Percentiles rank a stretch among this genome's conserved stretches.
These are phyloP conservation scores for Drosophila hawaiiensis DNA, from an alignment of 2,888 invertebrate species.

Conservation along the genomic window DNA sequence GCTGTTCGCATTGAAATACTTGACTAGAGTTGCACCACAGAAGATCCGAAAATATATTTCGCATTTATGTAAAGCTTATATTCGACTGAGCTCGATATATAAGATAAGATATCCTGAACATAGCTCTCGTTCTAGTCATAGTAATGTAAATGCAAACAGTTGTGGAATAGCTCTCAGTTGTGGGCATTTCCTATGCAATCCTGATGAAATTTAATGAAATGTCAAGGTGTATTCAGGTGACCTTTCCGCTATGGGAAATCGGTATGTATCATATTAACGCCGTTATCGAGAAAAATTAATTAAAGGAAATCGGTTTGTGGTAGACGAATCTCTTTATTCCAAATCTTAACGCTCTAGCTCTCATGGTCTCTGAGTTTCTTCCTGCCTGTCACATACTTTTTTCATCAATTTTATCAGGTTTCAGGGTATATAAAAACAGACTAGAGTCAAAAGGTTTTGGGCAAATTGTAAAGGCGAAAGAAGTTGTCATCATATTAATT, in stretches of 20 bases:
- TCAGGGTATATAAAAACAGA: background rate
- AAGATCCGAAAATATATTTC: background rate
- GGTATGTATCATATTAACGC: background rate
- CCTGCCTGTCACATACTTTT: background rate
- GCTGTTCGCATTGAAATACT: background rate
- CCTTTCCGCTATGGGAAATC: background rate
- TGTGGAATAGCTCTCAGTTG: background rate
- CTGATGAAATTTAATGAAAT: background rate
- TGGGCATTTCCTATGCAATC: background rate
- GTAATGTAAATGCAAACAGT: background rate
- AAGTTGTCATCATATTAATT: background rate
- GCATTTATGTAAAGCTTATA: background rate
- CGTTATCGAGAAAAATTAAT: background rate
- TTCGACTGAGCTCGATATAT: background rate
- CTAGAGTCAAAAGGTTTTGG: background rate
- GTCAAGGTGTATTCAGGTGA: rapidly evolving
- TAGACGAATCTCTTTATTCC: background rate
- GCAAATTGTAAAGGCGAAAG: background rate
- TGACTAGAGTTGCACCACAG: background rate
- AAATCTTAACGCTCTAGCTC: background rate
- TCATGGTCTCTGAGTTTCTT: background rate
- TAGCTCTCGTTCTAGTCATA: background rate
- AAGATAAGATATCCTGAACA: background rate
- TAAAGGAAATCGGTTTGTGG: background rate
- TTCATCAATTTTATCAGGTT: background rate